Evolutionary conservation across 64 coral and sea anemone species (phyloP).

Genomic region (Montipora foliosa): DNA sequence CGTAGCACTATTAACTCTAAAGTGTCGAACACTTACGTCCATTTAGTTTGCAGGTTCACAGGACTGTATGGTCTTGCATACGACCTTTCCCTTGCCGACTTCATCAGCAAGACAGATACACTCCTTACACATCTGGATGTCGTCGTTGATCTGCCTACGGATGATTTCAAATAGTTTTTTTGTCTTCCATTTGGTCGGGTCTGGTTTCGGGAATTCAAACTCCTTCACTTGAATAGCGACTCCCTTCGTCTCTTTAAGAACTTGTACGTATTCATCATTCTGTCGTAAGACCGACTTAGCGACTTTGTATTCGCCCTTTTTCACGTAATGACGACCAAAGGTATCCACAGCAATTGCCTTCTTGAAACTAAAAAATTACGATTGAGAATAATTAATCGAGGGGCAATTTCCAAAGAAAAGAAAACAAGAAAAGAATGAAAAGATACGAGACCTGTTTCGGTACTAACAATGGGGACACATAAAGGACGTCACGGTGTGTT

Average conservation of each 20-base stretch:
- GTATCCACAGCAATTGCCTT: slow-evolving; percentile 57
- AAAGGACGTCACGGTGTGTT: not conserved
- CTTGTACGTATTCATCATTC: slow-evolving; percentile 70
- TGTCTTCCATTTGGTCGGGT: not conserved
- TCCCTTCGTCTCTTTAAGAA: slow-evolving; percentile 59
- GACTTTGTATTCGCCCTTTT: slow-evolving; percentile 4
- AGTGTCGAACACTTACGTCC: not conserved
- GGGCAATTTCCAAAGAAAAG: no score
- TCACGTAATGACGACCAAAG: slow-evolving; percentile 4
- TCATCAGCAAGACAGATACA: slow-evolving; percentile 61
- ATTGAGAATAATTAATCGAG: no score
- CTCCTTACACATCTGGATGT: slow-evolving; percentile 18
- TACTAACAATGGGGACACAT: no score
- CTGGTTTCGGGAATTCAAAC: slow-evolving; percentile 15
- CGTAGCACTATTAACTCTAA: not conserved
- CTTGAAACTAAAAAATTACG: slow-evolving; percentile 57
- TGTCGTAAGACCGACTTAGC: slow-evolving; percentile 2
- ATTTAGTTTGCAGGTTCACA: not conserved
- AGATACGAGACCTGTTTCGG: no score
- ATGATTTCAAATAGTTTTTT: slow-evolving; percentile 22
- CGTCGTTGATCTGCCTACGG: slow-evolving; percentile 13
- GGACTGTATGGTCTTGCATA: slow-evolving; percentile 32
- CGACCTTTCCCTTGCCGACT: slow-evolving; percentile 62
- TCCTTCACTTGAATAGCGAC: slow-evolving; percentile 68
- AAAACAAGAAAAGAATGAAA: no score